phyloP scores from a whole-genome alignment of 2,797 vertebrate genomes.

The Bovichtus variegatus region DNA sequence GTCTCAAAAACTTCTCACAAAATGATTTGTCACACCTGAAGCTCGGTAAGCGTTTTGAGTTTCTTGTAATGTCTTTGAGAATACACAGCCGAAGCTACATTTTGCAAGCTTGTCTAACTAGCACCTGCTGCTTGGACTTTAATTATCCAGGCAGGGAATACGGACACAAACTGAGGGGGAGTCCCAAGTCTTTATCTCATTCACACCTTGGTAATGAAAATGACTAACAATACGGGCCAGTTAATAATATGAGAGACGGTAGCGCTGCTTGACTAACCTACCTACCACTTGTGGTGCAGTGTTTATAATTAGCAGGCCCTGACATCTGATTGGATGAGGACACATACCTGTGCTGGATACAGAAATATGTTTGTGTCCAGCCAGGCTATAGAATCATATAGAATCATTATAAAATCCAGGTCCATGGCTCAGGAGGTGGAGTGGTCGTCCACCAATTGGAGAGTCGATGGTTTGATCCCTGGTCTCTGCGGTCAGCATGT shows the following conservation, averaged over 20 bases:
- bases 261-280: conserved; percentile 22
- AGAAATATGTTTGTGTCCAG: conserved; percentile 26
- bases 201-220: conserved; percentile 52
- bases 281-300: conserved; percentile 22
- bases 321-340: conserved; percentile 36
- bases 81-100: conserved; percentile 42
- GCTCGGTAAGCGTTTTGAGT: conserved; percentile 17
- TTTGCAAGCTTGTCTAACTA: conserved; percentile 56
- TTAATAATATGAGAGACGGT: conserved; percentile 42
- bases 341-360: conserved; percentile 16
- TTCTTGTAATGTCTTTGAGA: conserved; percentile 25
- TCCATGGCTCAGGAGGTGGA: too few species aligned
- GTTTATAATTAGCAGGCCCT: conserved; percentile 31
- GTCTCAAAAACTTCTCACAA: neutral
- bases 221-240: conserved; percentile 30
- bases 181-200: conserved; percentile 54
- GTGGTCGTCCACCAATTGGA: too few species aligned
- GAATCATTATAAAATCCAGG: too few species aligned
- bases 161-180: conserved; percentile 42
- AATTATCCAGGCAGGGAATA: conserved; percentile 71
- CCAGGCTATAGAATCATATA: conserved; percentile 12
- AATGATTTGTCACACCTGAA: neutral
- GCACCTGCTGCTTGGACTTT: conserved; percentile 67
- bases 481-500: too few species aligned
- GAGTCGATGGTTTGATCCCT: too few species aligned